Evolutionary conservation across 2,888 invertebrate genomes (phyloP).

Genomic region (Callyntrura sp.): DNA sequence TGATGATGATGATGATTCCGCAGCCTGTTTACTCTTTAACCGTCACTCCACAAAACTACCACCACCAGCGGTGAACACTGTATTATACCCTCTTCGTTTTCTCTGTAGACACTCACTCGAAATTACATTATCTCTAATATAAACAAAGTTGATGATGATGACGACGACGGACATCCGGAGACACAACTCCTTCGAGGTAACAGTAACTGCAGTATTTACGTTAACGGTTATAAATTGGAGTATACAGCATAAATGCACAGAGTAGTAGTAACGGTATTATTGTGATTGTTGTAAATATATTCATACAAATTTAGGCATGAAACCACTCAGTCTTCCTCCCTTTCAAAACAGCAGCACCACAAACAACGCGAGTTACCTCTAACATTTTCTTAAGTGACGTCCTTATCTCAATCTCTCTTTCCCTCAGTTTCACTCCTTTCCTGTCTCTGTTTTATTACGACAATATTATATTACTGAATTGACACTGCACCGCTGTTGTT

Average conservation of each 20-base stretch:
- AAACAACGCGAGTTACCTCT: too few relatives aligned
- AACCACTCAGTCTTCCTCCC: slow-evolving; percentile 47
- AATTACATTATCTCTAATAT: slow-evolving; percentile 62
- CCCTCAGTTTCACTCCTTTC: neutral
- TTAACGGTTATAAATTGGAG: slow-evolving; percentile 10
- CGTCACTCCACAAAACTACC: neutral
- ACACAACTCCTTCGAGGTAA: slow-evolving; percentile 21
- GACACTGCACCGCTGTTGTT: slow-evolving; percentile 19
- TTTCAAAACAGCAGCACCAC: neutral
- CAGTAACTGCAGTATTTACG: slow-evolving; percentile 6
- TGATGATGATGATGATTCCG: slow-evolving; percentile 25
- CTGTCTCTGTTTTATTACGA: slow-evolving; percentile 17
- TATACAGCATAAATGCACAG: neutral
- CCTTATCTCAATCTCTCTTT: slow-evolving; percentile 14
- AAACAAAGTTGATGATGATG: slow-evolving; percentile 44
- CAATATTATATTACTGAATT: slow-evolving; percentile 23
- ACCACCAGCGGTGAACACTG: neutral
- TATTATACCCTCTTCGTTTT: neutral
- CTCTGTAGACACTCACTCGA: neutral
- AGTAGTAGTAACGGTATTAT: neutral
- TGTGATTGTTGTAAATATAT: neutral
- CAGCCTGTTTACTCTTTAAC: neutral
- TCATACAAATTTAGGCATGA: neutral
- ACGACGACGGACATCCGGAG: slow-evolving; percentile 49
- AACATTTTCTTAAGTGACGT: neutral